Evolutionary conservation across 2,113 vertebrate genomes (phyloP).

Genomic region (Todiramphus chloris): DNA sequence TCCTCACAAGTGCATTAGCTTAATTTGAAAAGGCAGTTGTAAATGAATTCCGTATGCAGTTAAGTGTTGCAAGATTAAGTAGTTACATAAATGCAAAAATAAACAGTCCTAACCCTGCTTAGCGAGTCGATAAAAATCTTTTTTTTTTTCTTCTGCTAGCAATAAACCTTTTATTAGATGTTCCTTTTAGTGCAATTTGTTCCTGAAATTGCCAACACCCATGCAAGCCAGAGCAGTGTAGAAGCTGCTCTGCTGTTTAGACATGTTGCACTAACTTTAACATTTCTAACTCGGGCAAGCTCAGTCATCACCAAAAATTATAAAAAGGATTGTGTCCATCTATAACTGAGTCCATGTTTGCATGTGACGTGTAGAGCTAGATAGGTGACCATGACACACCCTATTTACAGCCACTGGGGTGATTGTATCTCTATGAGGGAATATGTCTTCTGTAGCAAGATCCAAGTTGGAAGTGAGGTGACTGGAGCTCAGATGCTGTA

Average conservation of each 20-base stretch:
- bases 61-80: neutral
- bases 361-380: neutral
- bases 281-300: neutral
- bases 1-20: neutral
- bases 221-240: neutral
- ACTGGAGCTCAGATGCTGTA: neutral
- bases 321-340: neutral
- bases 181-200: neutral
- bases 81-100: slow-evolving; percentile 7
- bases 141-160: neutral
- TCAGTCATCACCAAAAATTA: neutral
- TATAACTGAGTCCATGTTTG: neutral
- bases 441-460: neutral
- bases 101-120: neutral
- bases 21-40: slow-evolving; percentile 15
- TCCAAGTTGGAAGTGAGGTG: neutral
- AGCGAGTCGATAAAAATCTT: neutral
- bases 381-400: neutral
- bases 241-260: neutral
- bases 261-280: neutral
- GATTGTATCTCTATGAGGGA: neutral
- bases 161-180: neutral
- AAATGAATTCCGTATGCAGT: neutral
- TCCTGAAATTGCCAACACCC: neutral
- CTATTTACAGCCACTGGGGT: neutral